phyloP scores from a whole-genome alignment of 2,888 invertebrate species.

The Ashinkailepas kermadecensis region DNA sequence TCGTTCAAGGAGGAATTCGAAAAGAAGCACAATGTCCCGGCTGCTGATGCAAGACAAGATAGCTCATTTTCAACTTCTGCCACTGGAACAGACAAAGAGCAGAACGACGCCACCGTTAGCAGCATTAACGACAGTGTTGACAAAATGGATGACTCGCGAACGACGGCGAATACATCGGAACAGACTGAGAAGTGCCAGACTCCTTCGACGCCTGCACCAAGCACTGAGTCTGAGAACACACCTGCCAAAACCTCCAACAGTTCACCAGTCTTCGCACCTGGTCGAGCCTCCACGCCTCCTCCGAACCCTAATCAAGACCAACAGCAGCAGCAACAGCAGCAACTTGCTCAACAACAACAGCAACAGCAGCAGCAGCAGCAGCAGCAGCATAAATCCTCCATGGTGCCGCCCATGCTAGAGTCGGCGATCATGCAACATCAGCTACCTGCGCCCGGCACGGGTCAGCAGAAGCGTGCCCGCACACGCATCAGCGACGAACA shows the following conservation, averaged over 20 bases:
- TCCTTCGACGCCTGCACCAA: conserved; percentile 6
- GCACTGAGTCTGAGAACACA: neutral
- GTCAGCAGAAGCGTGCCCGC: conserved; percentile 89
- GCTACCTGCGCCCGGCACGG: conserved; percentile 47
- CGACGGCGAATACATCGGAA: neutral
- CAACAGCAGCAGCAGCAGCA: conserved; percentile 26
- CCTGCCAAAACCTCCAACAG: neutral
- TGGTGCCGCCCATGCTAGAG: conserved; percentile 48
- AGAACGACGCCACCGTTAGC: neutral
- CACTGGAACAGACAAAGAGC: neutral
- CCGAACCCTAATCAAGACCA: neutral
- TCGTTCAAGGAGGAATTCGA: conserved; percentile 50
- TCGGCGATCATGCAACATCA: conserved; percentile 67
- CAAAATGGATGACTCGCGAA: neutral
- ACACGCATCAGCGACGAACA: conserved; percentile 99
- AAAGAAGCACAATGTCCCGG: neutral
- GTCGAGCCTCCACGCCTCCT: conserved; percentile 20
- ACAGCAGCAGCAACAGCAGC: conserved; percentile 14
- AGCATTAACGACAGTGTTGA: neutral
- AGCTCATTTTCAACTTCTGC: neutral
- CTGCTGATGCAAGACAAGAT: neutral
- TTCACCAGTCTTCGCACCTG: neutral
- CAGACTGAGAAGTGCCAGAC: neutral
- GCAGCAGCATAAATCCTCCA: conserved; percentile 56
- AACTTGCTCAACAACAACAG: conserved; percentile 27